Conservation (phyloP, 2,888 invertebrate species). For the Hydraecia micacea region DNA sequence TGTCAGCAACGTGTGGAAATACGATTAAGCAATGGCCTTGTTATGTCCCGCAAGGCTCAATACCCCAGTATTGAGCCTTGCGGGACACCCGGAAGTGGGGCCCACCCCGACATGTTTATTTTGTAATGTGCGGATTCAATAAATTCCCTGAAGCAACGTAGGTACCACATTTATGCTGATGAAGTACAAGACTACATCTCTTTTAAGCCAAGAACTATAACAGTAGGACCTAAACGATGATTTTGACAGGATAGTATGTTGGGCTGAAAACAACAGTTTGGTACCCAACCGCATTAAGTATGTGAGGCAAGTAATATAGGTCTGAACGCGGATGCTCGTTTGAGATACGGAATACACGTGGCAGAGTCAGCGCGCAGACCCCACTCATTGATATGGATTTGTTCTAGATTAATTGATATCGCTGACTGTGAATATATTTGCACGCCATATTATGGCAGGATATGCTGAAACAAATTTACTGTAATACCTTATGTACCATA, state of each 20-base stretch:
- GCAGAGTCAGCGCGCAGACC: neutral
- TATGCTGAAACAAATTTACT: too few relatives aligned
- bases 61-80: neutral
- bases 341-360: neutral
- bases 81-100: neutral
- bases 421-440: too few relatives aligned
- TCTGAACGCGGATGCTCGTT: neutral
- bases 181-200: neutral
- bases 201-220: neutral
- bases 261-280: neutral
- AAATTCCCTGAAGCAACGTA: neutral
- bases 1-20: neutral
- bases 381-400: too few relatives aligned
- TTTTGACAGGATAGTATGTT: neutral
- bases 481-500: too few relatives aligned
- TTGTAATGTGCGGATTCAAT: constrained; percentile 2
- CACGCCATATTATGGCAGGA: too few relatives aligned
- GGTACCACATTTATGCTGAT: constrained; percentile 3
- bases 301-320: neutral
- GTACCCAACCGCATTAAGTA: neutral
- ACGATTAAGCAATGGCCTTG: neutral
- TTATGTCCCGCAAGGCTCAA: neutral
- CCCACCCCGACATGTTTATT: neutral
- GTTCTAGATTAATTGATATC: too few relatives aligned
- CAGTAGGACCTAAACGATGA: neutral